Base-by-base conservation (phyloP, 92 coral and sea anemone genomes). In the Porites divaricata region DNA sequence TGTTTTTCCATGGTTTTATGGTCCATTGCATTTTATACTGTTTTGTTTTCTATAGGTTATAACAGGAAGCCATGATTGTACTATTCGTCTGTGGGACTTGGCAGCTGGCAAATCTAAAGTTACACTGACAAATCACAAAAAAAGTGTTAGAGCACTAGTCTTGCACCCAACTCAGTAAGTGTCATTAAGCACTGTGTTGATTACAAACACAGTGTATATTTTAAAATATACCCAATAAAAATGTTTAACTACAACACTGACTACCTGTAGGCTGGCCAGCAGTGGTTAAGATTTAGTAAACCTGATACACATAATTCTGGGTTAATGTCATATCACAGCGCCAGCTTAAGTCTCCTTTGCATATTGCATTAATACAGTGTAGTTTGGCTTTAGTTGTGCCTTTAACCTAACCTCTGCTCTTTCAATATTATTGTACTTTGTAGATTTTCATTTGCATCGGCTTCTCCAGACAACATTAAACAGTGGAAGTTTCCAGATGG, bases 401-500 rank as follows among this genome's bases (percentile, higher is more conserved):
- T 35, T 35, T 35, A 35, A 35, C 5, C 45, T 35, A 35, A 35
- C 45, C 45, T 35, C 45, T 35, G 45, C 45, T 4, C 45, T 35
- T 35, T 35, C 45, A 35, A 35, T 35, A 35, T 35, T 35, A 35
- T 4, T 35, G 45, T 35, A 35, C 49, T 17, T 80, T 6, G 17
- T 28, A 95, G 98, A 22, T 96, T 92, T 79, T 83, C 96, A 28
- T 97, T 95, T 84, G 98, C 98, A 12, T 89, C 98, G 26, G 99
- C 99, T 0, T 97, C 99, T 48, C 99, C 99, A 62, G 99, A 97
- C 83, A 97, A 97, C 61, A 97, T 97, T 50, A 97, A 97, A 87
- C 96, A 95, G 85, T 97, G 99, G 99, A 93, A 97, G 81, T 97
- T 97, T 74, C 99, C 99, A 49, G 99, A 97, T 91, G 99, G 99